Evolutionary conservation across 2,797 vertebrate species (phyloP), one percentile per base, ranked within the genome.

Genomic region (Acipenser ruthenus): DNA sequence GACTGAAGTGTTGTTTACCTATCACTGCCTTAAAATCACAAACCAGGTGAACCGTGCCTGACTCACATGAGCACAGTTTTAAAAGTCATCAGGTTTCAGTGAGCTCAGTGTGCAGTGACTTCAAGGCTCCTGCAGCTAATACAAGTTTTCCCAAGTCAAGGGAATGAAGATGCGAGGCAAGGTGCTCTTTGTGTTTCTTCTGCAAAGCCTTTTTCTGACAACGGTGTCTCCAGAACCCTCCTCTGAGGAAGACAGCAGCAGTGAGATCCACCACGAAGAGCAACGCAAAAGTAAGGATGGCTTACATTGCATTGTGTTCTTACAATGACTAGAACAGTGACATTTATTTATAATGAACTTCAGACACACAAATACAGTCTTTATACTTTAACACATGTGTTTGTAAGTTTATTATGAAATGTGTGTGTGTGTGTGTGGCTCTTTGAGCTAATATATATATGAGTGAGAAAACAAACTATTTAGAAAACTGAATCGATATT

Each of bases 171-270:
- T 75, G 74, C 67, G 68, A 56, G 63, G 70, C 12, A 62, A 68
- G 15, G 64, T 70, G 18, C 70, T 76, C 50, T 56, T 75, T 61
- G 59, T 64, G 6, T 50, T 78, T 49, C 65, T 76, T 64, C 62
- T 78, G 50, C 7, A 71, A 58, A 67, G 68, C 58, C 62, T 71
- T 65, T 62, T 69, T 55, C 23, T 72, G 11, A 65, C 50, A 37
- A 18, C 50, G 6, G 52, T 18, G 1, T 49, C 67, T 47, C 65
- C 70, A 12, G 72, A 69, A 8, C 71, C 70, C 4, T 72, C 74
- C 7, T 72, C 70, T 47, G 72, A 75, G 65, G 72, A 72, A 15
- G 66, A 51, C 12, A 67, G 23, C 10, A 79, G 74, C 69, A 67
- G 66, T 9, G 70, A 76, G 63, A 69, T 69, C 9, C 70, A 70